Base-by-base conservation (phyloP, 2,888 invertebrate genomes). In the Chydorus sphaericus region DNA sequence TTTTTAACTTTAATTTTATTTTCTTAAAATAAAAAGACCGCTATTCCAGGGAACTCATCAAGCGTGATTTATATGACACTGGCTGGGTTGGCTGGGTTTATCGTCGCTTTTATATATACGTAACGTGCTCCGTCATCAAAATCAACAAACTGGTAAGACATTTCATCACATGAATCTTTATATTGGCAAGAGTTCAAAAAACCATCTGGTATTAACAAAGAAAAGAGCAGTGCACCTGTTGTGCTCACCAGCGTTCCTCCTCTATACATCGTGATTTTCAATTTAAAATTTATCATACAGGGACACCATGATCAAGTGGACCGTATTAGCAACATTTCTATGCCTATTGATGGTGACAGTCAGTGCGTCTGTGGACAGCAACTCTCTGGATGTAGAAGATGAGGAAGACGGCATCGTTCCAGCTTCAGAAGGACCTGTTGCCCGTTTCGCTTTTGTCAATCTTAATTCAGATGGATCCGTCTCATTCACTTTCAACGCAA, bases 391-490 rank as follows among this genome's bases (percentile, higher is more conserved):
- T 10, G 20, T n/a, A 16, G 50, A 2, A 2, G 31, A 30, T 31
- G 14, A 29, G 14, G 50, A 50, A 16, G 52, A 52, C 20, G 30
- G 29, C 14, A 8, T 30, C 29, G 44, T 18, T 29, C 26, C 26
- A n/a, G 39, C 18, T 8, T 48, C 44, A 18, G 53, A 33, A 11
- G 28, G 55, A 20, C 54, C 56, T 10, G 26, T 48, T 10, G 54
- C 54, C 3, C 44, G 57, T n/a, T 57, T 57, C 49, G 57, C 53
- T 1, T 57, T 57, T 23, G 57, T 44, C 37, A 49, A 52, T 18
- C 31, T 57, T n/a, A 54, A 53, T 28, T 48, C 54, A 8, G 57
- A 57, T 28, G 57, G 57, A 14, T 54, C 57, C 26, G 11, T 57
- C 14, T 33, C 54, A 10, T 53, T 57, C 48, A 57, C 53, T 3